Percentiles rank a stretch among this genome's conserved stretches.
phyloP scores from a whole-genome alignment of 2,888 invertebrate genomes.

The Falcaria lacertinaria region DNA sequence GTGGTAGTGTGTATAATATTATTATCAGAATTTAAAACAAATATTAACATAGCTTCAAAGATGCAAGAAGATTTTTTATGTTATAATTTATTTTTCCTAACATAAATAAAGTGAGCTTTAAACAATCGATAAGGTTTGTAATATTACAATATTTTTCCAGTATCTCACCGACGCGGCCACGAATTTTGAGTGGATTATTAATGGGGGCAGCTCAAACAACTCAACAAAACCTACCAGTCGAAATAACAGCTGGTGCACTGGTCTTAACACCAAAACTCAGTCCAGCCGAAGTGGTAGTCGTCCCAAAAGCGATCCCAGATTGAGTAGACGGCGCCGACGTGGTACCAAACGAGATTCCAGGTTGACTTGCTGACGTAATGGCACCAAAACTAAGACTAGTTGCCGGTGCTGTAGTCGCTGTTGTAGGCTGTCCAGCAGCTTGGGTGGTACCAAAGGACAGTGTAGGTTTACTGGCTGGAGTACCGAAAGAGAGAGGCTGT shows the following conservation, averaged over 20 bases:
- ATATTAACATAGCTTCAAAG: no score
- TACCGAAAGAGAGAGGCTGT: neutral
- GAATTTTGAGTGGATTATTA: no score
- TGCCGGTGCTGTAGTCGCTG: neutral
- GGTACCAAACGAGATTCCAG: conserved; percentile 5
- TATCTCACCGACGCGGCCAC: no score
- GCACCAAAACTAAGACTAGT: conserved; percentile 9
- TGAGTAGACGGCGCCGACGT: conserved; percentile 5
- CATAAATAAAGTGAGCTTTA: no score
- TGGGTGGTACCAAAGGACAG: neutral
- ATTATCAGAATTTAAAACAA: no score
- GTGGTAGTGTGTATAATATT: no score
- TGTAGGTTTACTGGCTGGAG: neutral
- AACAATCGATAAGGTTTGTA: no score
- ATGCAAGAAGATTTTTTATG: no score
- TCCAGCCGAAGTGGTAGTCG: conserved; percentile 7
- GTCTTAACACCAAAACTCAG: conserved; percentile 30
- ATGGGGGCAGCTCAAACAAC: no score
- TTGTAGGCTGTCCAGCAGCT: neutral
- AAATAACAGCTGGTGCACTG: conserved; percentile 25
- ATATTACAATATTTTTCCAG: no score
- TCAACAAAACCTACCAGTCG: conserved; percentile 23
- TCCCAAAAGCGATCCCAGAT: neutral
- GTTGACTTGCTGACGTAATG: neutral
- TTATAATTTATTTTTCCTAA: no score